phyloP scores from a whole-genome alignment of 2,888 invertebrate species.

The Eucriotettix oculatus region DNA sequence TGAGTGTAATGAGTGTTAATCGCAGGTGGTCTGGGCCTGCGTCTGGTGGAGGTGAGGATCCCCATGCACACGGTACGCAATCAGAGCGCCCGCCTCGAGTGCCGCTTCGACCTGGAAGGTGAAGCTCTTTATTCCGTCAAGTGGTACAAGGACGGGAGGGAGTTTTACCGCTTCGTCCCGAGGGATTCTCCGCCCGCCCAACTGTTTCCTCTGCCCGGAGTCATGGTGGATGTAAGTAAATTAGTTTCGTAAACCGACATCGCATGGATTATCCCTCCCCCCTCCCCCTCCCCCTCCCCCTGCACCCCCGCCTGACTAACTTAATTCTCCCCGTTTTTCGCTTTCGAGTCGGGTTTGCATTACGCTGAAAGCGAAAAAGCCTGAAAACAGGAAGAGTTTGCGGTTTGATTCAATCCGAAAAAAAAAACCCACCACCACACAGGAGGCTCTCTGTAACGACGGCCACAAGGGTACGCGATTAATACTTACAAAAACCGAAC shows the following conservation, averaged over 20 bases:
- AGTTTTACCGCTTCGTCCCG: slow-evolving; percentile 20
- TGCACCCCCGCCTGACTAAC: background rate
- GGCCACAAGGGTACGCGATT: too few relatives aligned
- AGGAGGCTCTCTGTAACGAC: too few relatives aligned
- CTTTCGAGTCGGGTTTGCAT: too few relatives aligned
- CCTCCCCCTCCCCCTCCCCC: background rate
- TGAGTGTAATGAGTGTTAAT: background rate
- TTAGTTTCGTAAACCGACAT: too few relatives aligned
- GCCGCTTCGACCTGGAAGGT: slow-evolving; percentile 21
- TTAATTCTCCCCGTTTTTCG: too few relatives aligned
- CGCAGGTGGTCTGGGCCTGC: slow-evolving; percentile 18
- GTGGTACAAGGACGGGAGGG: slow-evolving; percentile 17
- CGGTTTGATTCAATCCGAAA: too few relatives aligned
- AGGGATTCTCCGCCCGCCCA: slow-evolving; percentile 21
- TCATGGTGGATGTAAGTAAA: slow-evolving; percentile 20
- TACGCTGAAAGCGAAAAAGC: too few relatives aligned
- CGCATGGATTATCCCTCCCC: background rate
- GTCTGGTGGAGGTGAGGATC: slow-evolving; percentile 19
- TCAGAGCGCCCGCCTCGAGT: slow-evolving; percentile 20
- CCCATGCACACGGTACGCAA: slow-evolving; percentile 20
- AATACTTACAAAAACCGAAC: too few relatives aligned
- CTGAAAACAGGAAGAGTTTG: too few relatives aligned
- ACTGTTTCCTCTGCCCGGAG: slow-evolving; percentile 19
- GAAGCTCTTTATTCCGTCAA: slow-evolving; percentile 15
- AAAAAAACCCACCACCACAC: too few relatives aligned